Base-by-base conservation (phyloP, 2,888 invertebrate species). In the Euplagia quadripunctaria region DNA sequence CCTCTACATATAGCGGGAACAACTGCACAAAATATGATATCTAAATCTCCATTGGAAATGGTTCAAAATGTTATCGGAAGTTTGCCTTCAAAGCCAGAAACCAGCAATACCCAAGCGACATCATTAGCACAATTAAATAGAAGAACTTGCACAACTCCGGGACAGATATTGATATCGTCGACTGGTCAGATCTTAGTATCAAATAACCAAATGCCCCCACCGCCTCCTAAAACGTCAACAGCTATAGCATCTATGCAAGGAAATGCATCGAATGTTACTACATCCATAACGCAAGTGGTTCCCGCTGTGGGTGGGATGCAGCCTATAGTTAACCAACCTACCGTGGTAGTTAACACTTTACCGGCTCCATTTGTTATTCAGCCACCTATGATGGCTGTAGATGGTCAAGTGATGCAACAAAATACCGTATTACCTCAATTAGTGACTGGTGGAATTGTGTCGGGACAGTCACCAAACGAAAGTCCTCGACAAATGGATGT, bases 321-420 rank as follows among this genome's bases (percentile, higher is more conserved):
- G 82, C 97, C 97, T 7, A 96, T 98, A 31, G 96, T 98, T 4
- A 97, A 97, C 49, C 98, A 97, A 87, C 97, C 97, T 49, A 97
- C 98, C 0, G 98, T 98, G 0, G 96, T 98, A 8, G 97, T 98
- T 1, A 98, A 98, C 87, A 97, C 98, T 0, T 93, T 98, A 78
- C 97, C 97, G 68, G 96, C 97, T 31, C 98, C 98, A 0, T 97
- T 98, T 82, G 97, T 98, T 9, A 96, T 98, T 64, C 98, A 98
- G 86, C 97, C 98, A 0, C 97, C 97, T 4, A 97, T 98, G 81
- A 97, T 98, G 97, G 97, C 97, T 0, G 97, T 98, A 83, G 98
- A 98, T 82, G 97, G 97, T 0, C 97, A 97, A 90, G 96, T 96
- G 9, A 96, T 97, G 46, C 97, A 97, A 74, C 97, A 97, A 85